Evolutionary conservation across 2,113 vertebrate genomes (phyloP).

Genomic region (Zosterops lateralis): DNA sequence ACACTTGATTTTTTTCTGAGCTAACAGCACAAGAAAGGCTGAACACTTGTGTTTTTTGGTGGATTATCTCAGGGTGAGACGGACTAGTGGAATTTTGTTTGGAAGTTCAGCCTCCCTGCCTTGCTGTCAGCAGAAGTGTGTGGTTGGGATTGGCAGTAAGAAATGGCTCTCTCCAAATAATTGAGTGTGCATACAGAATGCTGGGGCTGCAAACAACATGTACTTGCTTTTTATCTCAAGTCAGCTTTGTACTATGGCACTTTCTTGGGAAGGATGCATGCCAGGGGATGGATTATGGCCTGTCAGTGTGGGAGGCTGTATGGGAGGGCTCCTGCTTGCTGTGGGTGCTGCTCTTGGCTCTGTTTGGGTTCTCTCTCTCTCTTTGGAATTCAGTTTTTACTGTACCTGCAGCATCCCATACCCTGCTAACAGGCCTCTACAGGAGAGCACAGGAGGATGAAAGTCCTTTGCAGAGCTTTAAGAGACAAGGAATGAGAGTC

Average conservation of each 20-base stretch:
- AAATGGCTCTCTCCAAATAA: not conserved
- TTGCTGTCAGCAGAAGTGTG: not conserved
- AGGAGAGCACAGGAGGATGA: fast-evolving
- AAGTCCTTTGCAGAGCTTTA: not conserved
- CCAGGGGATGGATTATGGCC: not conserved
- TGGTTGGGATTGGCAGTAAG: not conserved
- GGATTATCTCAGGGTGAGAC: not conserved
- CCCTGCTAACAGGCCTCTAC: fast-evolving
- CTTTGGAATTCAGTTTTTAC: not conserved
- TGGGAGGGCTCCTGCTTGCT: not conserved
- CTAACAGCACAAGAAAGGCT: not conserved
- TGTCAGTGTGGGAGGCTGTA: not conserved
- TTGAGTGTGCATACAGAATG: fast-evolving
- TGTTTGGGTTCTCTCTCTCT: not conserved
- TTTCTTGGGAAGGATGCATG: not conserved
- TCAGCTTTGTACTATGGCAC: not conserved
- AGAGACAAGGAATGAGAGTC: not conserved
- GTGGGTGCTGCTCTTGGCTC: not conserved
- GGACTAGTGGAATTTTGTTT: not conserved
- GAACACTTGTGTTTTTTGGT: not conserved
- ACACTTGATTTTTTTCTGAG: not conserved
- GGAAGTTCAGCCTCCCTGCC: not conserved
- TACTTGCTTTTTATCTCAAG: not conserved
- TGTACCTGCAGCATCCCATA: not conserved
- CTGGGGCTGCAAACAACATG: not conserved